Base-by-base conservation (phyloP, 2,797 vertebrate species). In the Coilia nasus region DNA sequence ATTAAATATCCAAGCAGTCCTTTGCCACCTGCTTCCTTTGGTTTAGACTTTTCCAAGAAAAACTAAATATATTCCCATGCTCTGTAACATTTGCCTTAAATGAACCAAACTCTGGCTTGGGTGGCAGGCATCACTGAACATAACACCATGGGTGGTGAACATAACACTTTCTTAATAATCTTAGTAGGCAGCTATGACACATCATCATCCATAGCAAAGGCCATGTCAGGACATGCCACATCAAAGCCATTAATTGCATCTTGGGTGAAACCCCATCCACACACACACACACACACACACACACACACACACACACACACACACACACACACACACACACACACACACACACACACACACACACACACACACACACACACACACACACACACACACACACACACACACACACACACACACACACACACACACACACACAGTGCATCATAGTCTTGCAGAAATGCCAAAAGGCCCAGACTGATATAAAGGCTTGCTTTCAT, bases 381-480 rank as follows among this genome's bases (percentile, higher is more conserved):
- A 62, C 60, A 54, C 11, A 67, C 62, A 67, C 11, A 71, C 23
- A 9, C 11, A 31, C 25, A 71, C 64, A 71, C 64, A 31, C 64
- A 31, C 25, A 67, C 62, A 64, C 60, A 54, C 60, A 62, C 60
- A 9, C 11, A 67, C 62, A 67, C 11, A 71, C 23, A 9, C 11
- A 31, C 25, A 71, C 64, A 71, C 64, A 31, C 64, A 31, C 25
- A 67, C 62, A 64, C 60, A 54, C 60, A 62, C 60, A 54, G 57
- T 59, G 57, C 57, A 59, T 2, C 6, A 6, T n/a, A 21, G 19
- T 62, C 59, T 23, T 62, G 59, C 6, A 31, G 25, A n/a, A 67
- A 31, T 67, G 9, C 25, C 12, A 15, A 67, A 67, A 9, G 57
- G 57, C n/a, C n/a, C 21, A n/a, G 11, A 2, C 62, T 28, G 59